phyloP scores from a whole-genome alignment of 1,140 invertebrate genomes.

The Drosophila ananassae region DNA sequence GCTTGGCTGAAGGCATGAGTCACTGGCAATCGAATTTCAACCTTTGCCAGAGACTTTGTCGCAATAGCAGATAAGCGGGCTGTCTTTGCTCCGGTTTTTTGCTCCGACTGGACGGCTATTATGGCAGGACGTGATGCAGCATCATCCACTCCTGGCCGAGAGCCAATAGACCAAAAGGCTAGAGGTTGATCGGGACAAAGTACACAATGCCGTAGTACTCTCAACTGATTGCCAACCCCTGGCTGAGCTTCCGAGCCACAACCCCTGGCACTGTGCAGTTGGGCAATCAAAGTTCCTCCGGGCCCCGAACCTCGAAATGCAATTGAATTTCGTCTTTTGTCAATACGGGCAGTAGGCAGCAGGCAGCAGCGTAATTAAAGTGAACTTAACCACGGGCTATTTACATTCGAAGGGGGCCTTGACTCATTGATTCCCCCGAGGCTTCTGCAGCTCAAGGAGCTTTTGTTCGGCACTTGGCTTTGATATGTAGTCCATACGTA shows the following conservation, averaged over 20 bases:
- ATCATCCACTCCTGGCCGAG: constrained; percentile 39
- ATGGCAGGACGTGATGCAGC: constrained; percentile 63
- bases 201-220: constrained; percentile 22
- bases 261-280: not conserved
- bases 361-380: constrained; percentile 51
- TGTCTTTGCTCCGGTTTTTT: constrained; percentile 19
- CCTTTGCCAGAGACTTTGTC: constrained; percentile 61
- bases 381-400: constrained; percentile 64
- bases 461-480: constrained; percentile 54
- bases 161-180: constrained; percentile 44
- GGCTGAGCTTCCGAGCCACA: not conserved
- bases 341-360: constrained; percentile 11
- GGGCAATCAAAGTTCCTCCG: too few relatives aligned
- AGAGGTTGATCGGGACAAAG: constrained; percentile 12
- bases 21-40: constrained; percentile 62
- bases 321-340: constrained; percentile 56
- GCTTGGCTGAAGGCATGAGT: constrained; percentile 44
- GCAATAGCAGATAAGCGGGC: constrained; percentile 48
- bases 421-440: constrained; percentile 70
- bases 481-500: constrained; percentile 36
- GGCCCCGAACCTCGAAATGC: constrained; percentile 17
- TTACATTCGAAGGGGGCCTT: constrained; percentile 60
- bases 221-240: constrained; percentile 41
- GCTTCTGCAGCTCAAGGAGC: constrained; percentile 54
- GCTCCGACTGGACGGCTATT: constrained; percentile 28